Evolutionary conservation across 2,888 invertebrate genomes (phyloP), one percentile per base, ranked within the genome.

Genomic region (Linnaemya tessellans): DNA sequence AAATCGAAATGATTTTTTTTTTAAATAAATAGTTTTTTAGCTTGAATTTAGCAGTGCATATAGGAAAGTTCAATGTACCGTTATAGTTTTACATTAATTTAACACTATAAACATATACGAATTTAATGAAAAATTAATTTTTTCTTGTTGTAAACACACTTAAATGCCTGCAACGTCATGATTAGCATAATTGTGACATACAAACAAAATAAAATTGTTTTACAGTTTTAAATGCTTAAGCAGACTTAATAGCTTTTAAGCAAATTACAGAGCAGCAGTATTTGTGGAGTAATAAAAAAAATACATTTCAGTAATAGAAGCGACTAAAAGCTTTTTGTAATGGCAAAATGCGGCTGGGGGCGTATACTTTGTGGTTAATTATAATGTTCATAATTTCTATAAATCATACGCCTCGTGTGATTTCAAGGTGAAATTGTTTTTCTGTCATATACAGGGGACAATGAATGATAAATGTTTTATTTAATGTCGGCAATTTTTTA

Each of bases 61-160:
- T 65, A 58, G 10, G n/a, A 68, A 74, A 73, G 82, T 78, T 83
- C 82, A 78, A 78, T 73, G 82, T 83, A 78, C 82, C 82, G 49
- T 70, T 49, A 58, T 38, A 78, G 30, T 58, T 77, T 51, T 49
- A 43, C 43, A 73, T 78, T 75, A 78, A 82, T 82, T 71, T 71
- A 35, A 62, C 41, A 51, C 20, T 46, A 43, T 35, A 20, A 62
- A 64, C 20, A 64, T 15, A n/a, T 15, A 64, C n/a, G 11, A 43
- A 71, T 41, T 18, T 54, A 54, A 30, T 30, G 20, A 13, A 41
- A 56, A 25, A 58, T 20, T 10, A 22, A 56, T n/a, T 46, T 35
- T 15, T 54, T 20, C 35, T 67, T 49, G 30, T n/a, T 56, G 3
- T 22, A 3, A 38, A 15, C 3, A 11, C 22, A 54, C 43, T n/a